Percentiles rank a stretch among this genome's conserved stretches.
These are phyloP conservation scores for Oreochromis spilurus DNA, from an alignment of 2,113 vertebrate genomes.

Conservation along the genomic window DNA sequence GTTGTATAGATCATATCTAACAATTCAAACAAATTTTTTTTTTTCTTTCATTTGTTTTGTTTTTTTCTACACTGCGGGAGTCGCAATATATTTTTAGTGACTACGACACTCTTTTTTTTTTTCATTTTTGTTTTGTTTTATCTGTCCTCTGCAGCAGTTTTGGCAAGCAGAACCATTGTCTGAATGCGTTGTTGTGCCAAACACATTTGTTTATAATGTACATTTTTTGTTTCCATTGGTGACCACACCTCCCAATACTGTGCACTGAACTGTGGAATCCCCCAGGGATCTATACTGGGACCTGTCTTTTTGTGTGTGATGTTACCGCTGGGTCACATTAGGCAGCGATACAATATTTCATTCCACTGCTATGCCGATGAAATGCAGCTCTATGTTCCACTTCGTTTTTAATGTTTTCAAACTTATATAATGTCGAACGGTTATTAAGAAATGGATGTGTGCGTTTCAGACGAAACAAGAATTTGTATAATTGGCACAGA, in stretches of 20 bases:
- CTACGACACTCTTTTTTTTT: too few species aligned
- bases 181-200: not conserved
- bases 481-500: not conserved
- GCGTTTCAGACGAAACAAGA: not conserved
- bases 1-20: too few species aligned
- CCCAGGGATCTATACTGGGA: fast-evolving
- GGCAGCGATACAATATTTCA: not conserved
- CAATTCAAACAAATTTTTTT: too few species aligned
- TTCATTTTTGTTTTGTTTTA: not conserved
- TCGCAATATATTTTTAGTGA: too few species aligned
- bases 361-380: not conserved
- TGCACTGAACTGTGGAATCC: not conserved
- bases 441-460: not conserved
- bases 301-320: not conserved
- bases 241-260: not conserved
- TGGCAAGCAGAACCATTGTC: not conserved
- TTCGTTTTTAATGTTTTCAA: not conserved
- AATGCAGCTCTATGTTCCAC: not conserved
- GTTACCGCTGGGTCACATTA: not conserved
- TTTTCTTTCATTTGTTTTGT: too few species aligned
- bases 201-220: not conserved
- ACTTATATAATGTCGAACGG: not conserved
- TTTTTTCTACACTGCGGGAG: too few species aligned
- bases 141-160: not conserved
- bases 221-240: not conserved